Base-by-base conservation (phyloP, 2,113 vertebrate genomes). In the Lagopus leucura region DNA sequence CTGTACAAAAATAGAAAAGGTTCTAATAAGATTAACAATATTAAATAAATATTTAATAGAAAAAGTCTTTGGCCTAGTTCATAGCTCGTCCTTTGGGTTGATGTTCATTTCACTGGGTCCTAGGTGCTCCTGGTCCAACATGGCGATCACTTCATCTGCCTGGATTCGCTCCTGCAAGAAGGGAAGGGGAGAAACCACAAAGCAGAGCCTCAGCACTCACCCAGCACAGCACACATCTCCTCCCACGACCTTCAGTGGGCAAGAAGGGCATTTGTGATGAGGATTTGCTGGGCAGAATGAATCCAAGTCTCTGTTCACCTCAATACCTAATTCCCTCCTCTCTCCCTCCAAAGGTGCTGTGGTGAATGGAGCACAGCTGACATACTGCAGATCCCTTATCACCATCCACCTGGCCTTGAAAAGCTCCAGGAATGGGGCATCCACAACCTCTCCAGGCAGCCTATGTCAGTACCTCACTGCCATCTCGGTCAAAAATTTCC, bases 41-140 rank as follows among this genome's bases (percentile, higher is more conserved):
- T 98, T 98, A 97, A 99, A 99, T 99, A 99, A 99, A 99, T 99
- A 99, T 95, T 94, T 90, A 79, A 96, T 98, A 93, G 92, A 95
- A 96, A 96, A 96, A 82, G 90, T 92, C 96, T 95, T 94, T 86
- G 86, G 90, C 74, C 92, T 28, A 84, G 91, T 54, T 98, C 98
- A 99, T 94, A 99, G 97, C 96, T 99, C 99, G 64, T 99, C 99
- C 97, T 97, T 99, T 71, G 99, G 98, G 97, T 99, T 99, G 94
- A 99, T 98, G 91, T 77, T 97, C 94, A 98, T 92, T 71, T 97
- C 97, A 3, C 69, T 95, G 91, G 95, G 96, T 95, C 96, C 97
- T 43, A 93, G 93, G 34, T 97, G 96, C 81, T 98, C 96, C 40
- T 97, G 98, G 93, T 99, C 98, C 85, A 99, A 91, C 20, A 98